phyloP scores from a whole-genome alignment of 1,140 invertebrate species.

The Globodera rostochiensis region DNA sequence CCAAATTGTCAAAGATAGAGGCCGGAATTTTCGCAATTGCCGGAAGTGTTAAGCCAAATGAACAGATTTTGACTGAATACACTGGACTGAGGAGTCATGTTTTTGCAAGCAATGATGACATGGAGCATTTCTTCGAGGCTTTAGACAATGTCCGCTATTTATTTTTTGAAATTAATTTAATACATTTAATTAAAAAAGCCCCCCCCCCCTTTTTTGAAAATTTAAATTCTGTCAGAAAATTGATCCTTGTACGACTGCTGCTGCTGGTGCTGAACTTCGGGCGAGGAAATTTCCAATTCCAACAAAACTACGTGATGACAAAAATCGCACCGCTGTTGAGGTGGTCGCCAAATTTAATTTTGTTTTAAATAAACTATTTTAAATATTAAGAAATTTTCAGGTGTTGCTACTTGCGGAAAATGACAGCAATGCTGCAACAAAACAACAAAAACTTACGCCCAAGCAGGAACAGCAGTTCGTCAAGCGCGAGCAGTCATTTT shows the following conservation, averaged over 20 bases:
- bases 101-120: slow-evolving; percentile 18
- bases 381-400: background rate
- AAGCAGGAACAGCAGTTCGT: background rate
- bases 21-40: slow-evolving; percentile 18
- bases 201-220: background rate
- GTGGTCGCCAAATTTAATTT: background rate
- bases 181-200: background rate
- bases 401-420: slow-evolving; percentile 5
- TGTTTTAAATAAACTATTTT: background rate
- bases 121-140: slow-evolving; percentile 17
- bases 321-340: background rate
- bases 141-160: slow-evolving; percentile 15
- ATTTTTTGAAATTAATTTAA: background rate
- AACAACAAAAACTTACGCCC: background rate
- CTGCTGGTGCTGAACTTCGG: background rate
- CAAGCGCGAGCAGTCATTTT: background rate
- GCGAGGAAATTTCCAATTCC: background rate
- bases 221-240: slow-evolving; percentile 2
- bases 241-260: background rate
- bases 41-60: slow-evolving; percentile 13
- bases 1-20: slow-evolving; percentile 15
- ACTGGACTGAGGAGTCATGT: slow-evolving; percentile 11
- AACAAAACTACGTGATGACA: background rate
- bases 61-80: slow-evolving; percentile 14
- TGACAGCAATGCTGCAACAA: slow-evolving; percentile 6